These are phyloP conservation scores for Endotricha flammealis DNA, from an alignment of 2,888 invertebrate species.

Conservation along the genomic window DNA sequence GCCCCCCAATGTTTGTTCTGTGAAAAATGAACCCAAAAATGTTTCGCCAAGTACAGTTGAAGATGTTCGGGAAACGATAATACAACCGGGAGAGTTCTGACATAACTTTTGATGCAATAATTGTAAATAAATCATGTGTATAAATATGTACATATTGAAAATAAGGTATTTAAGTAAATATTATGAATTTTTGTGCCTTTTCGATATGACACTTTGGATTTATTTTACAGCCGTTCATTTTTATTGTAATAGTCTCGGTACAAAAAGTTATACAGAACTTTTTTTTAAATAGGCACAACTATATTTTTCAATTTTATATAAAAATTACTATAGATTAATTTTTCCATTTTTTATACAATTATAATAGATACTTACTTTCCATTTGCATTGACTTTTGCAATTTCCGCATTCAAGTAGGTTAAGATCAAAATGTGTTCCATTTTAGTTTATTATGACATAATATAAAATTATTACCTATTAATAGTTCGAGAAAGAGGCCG, in stretches of 20 bases:
- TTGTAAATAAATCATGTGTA: conserved; percentile 21
- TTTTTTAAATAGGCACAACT: too few species aligned
- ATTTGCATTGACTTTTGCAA: not conserved
- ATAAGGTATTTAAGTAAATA: conserved; percentile 21
- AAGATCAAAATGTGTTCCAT: conserved; percentile 8
- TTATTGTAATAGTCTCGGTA: too few species aligned
- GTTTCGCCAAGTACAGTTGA: conserved; percentile 14
- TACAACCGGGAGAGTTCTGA: conserved; percentile 31
- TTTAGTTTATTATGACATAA: conserved; percentile 1
- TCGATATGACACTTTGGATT: conserved; percentile 70
- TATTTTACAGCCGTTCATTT: not conserved
- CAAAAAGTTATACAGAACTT: too few species aligned
- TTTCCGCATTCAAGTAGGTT: not conserved
- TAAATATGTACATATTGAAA: conserved; percentile 25
- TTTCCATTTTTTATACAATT: too few species aligned
- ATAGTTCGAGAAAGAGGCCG: too few species aligned
- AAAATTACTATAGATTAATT: too few species aligned
- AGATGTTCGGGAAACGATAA: conserved; percentile 12
- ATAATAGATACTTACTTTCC: not conserved
- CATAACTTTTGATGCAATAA: conserved; percentile 15
- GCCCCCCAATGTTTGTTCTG: conserved; percentile 12
- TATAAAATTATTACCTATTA: too few species aligned
- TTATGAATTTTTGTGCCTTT: conserved; percentile 33
- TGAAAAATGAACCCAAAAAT: conserved; percentile 7
- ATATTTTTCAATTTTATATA: too few species aligned